Conservation (phyloP, 2,797 vertebrate species). For the Tragelaphus eurycerus region DNA sequence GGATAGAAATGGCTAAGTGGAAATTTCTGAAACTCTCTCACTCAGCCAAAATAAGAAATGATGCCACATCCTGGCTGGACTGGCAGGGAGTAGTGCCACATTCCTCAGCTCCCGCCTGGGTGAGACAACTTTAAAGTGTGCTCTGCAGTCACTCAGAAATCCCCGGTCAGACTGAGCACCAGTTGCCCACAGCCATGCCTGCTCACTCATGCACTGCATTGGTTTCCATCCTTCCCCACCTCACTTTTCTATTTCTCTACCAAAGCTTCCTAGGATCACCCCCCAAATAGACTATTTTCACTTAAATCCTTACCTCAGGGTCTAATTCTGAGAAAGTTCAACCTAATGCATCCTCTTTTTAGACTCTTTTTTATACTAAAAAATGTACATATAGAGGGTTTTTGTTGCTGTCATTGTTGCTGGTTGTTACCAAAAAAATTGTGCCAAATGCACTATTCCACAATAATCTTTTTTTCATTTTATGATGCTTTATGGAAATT, state of each 20-base stretch:
- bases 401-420: background rate
- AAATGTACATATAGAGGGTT: background rate
- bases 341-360: background rate
- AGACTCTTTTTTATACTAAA: background rate
- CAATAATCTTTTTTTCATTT: background rate
- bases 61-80: background rate
- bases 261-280: background rate
- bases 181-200: background rate
- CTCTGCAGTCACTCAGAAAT: background rate
- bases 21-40: background rate
- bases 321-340: background rate
- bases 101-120: background rate
- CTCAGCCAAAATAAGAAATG: background rate
- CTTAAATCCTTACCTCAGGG: background rate
- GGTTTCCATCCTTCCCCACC: background rate
- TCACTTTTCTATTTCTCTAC: background rate
- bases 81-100: background rate
- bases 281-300: background rate
- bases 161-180: background rate
- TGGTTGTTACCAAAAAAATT: background rate
- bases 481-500: slow-evolving; percentile 17
- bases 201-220: background rate
- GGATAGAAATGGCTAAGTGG: background rate
- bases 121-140: background rate
- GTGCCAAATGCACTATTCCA: background rate